A percentile compares a stretch with the other conserved stretches of the same genome.
Evolutionary conservation across 64 coral and sea anemone species (phyloP).

Genomic region (Porites lutea): DNA sequence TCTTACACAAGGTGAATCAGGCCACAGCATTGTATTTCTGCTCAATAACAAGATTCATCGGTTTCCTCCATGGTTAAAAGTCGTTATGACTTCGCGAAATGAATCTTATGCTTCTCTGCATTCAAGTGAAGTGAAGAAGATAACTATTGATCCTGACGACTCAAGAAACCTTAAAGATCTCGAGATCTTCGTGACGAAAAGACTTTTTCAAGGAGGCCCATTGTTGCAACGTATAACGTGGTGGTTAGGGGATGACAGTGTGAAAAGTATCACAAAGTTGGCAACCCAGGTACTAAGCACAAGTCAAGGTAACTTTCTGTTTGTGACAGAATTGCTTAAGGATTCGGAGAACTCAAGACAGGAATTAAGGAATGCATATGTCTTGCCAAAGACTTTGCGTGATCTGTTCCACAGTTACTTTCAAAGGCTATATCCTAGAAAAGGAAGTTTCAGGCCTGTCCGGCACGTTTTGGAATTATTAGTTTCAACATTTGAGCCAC

Average conservation of each 20-base stretch:
- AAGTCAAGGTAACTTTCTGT: conserved; percentile 75
- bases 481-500: conserved; percentile 32
- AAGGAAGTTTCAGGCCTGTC: conserved; percentile 11
- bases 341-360: neutral
- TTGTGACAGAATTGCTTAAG: conserved; percentile 58
- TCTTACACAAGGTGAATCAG: neutral
- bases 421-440: conserved; percentile 27
- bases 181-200: conserved; percentile 12
- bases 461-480: conserved; percentile 69
- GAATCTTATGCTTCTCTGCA: conserved; percentile 12
- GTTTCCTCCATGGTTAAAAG: conserved; percentile 60
- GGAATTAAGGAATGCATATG: neutral
- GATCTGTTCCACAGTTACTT: conserved; percentile 59
- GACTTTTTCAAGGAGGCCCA: conserved; percentile 4
- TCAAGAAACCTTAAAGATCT: conserved; percentile 61
- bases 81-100: conserved; percentile 60
- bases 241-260: neutral
- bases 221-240: neutral
- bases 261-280: neutral
- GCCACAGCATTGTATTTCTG: neutral
- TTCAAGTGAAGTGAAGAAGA: neutral
- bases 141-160: conserved; percentile 28
- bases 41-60: neutral
- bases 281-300: conserved; percentile 7
- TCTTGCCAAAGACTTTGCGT: conserved; percentile 35